Evolutionary conservation across 2,113 vertebrate species (phyloP), one percentile per base, ranked within the genome.

Genomic region (Paradoxurus hermaphroditus): DNA sequence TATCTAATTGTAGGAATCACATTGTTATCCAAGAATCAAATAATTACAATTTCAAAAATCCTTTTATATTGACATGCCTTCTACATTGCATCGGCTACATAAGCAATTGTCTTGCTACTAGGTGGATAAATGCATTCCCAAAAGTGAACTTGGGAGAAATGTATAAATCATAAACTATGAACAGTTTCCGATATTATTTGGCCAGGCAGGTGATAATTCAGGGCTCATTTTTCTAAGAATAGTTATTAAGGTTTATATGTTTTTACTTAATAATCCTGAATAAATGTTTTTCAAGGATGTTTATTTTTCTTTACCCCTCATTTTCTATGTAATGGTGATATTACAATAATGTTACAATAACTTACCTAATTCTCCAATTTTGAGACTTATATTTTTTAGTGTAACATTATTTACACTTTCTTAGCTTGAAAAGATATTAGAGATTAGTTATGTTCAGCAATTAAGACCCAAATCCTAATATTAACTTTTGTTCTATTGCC

Each of bases 21-120:
- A 90, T 44, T 83, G 25, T 53, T 92, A 77, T 73, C 46, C 36
- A 63, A 95, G 86, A 62, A 44, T 86, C 39, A 87, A 67, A 84
- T 86, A 86, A 90, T 90, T 87, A 68, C 1, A 78, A 65, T 62
- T 85, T 83, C 53, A 95, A 96, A 96, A 79, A 72, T 79, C 34
- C 21, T 73, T 97, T 92, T 44, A 23, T 51, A 78, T 39, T 81
- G 39, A 44, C 49, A 16, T 96, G 18, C n/a, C 31, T 18, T 78
- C n/a, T 95, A 78, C 29, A 90, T 16, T 78, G n/a, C 18, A 16
- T 36, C 67, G 44, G n/a, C 31, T 82, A 16, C 86, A 81, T 68
- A 85, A 88, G 9, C 34, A 88, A 84, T 77, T 88, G 19, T 46
- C 34, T 82, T 59, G 14, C 12, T 65, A 49, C 39, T 82, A 49